Evolutionary conservation across 2,797 vertebrate genomes (phyloP).

Genomic region (Coregonus sp.): DNA sequence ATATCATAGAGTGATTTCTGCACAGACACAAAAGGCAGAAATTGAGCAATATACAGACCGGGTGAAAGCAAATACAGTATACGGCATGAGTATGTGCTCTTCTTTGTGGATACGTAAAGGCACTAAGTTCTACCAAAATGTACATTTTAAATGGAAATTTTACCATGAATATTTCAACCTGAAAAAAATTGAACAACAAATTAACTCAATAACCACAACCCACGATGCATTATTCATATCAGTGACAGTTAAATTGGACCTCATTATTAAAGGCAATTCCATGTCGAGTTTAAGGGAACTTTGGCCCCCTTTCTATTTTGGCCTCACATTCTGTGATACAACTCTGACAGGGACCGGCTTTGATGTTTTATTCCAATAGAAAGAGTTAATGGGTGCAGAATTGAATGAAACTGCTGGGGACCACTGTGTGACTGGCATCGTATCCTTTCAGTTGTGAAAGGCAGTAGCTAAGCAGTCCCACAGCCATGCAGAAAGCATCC

Average conservation of each 20-base stretch:
- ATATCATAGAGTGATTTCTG: not conserved
- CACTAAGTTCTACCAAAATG: slow-evolving; percentile 15
- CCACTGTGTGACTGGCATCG: slow-evolving; percentile 66
- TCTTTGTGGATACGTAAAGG: not conserved
- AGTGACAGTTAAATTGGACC: slow-evolving; percentile 45
- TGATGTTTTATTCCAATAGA: too few relatives aligned
- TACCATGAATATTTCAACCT: slow-evolving; percentile 48
- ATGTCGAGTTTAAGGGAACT: slow-evolving; percentile 17
- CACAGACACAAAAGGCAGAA: too few relatives aligned
- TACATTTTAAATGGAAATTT: slow-evolving; percentile 36
- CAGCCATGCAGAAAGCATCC: slow-evolving; percentile 63
- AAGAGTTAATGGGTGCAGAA: too few relatives aligned
- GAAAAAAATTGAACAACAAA: slow-evolving; percentile 49
- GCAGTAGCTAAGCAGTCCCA: slow-evolving; percentile 69
- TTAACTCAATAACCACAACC: slow-evolving; percentile 47
- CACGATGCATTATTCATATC: slow-evolving; percentile 61
- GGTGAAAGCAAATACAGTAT: not conserved
- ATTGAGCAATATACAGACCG: too few relatives aligned
- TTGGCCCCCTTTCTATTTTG: slow-evolving; percentile 12
- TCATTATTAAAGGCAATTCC: slow-evolving; percentile 46
- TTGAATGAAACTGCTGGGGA: slow-evolving; percentile 55
- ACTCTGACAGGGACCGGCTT: slow-evolving; percentile 37
- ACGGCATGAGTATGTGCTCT: not conserved
- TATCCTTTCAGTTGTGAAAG: slow-evolving; percentile 60
- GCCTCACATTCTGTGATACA: slow-evolving; percentile 47